Conservation (phyloP, 2,113 vertebrate species). For the Hiodon alosoides region DNA sequence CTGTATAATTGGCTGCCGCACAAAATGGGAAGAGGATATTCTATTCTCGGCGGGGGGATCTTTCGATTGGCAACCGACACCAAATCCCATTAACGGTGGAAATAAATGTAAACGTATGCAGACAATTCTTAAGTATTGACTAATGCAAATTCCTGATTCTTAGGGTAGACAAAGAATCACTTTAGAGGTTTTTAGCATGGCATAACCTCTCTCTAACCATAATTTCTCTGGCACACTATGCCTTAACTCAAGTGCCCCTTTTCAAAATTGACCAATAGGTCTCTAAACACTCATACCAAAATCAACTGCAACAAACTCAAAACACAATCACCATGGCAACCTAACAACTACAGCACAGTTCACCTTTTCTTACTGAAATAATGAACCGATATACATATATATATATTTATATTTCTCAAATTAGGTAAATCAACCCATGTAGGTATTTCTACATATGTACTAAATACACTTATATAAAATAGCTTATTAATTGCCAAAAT, state of each 20-base stretch:
- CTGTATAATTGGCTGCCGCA: not conserved
- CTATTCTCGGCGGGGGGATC: no score
- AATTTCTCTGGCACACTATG: not conserved
- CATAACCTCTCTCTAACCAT: not conserved
- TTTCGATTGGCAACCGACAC: slow-evolving; percentile 13
- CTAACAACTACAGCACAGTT: not conserved
- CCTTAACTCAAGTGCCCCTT: not conserved
- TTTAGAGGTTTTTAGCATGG: not conserved
- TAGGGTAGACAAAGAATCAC: not conserved
- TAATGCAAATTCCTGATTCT: no score
- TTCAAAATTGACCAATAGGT: not conserved
- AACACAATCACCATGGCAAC: not conserved
- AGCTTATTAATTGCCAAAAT: slow-evolving; percentile 74
- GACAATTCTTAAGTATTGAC: not conserved
- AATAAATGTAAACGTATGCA: slow-evolving; percentile 8
- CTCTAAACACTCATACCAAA: not conserved
- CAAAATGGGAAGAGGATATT: not conserved
- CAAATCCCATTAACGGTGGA: not conserved
- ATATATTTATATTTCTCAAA: slow-evolving; percentile 15
- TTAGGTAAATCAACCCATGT: slow-evolving; percentile 24
- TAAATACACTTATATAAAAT: slow-evolving; percentile 57
- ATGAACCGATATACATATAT: slow-evolving; percentile 15
- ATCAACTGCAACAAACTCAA: not conserved
- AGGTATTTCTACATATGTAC: slow-evolving; percentile 26
- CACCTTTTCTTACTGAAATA: slow-evolving; percentile 1